phyloP scores from a whole-genome alignment of 2,113 vertebrate species.

The Myotis yumanensis region DNA sequence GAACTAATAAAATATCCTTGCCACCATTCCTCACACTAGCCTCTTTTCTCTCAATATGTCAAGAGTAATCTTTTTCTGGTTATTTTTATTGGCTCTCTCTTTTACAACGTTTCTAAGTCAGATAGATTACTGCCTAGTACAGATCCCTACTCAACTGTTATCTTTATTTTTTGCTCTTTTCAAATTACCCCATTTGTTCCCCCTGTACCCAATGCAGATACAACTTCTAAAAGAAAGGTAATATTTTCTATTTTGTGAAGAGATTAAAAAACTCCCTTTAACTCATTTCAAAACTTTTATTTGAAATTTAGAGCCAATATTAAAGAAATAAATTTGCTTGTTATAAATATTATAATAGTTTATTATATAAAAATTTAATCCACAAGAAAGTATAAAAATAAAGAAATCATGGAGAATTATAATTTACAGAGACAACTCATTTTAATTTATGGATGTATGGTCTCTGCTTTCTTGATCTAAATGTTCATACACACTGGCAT shows the following conservation, averaged over 20 bases:
- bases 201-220: neutral
- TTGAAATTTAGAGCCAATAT: neutral
- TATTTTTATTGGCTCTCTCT: neutral
- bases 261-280: neutral
- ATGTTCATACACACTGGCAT: neutral
- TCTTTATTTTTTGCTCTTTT: neutral
- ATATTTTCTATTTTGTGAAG: constrained; percentile 5
- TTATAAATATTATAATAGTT: neutral
- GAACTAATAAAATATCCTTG: neutral
- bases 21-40: neutral
- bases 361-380: constrained; percentile 1
- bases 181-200: neutral
- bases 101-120: neutral
- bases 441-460: neutral
- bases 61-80: neutral
- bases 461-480: neutral
- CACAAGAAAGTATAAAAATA: neutral
- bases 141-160: neutral
- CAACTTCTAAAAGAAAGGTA: neutral
- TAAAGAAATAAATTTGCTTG: neutral
- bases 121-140: neutral
- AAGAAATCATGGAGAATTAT: neutral
- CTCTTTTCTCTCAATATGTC: neutral
- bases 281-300: neutral
- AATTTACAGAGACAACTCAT: neutral